These are phyloP conservation scores for Indicator indicator DNA, from an alignment of 2,113 vertebrate species.

Conservation along the genomic window DNA sequence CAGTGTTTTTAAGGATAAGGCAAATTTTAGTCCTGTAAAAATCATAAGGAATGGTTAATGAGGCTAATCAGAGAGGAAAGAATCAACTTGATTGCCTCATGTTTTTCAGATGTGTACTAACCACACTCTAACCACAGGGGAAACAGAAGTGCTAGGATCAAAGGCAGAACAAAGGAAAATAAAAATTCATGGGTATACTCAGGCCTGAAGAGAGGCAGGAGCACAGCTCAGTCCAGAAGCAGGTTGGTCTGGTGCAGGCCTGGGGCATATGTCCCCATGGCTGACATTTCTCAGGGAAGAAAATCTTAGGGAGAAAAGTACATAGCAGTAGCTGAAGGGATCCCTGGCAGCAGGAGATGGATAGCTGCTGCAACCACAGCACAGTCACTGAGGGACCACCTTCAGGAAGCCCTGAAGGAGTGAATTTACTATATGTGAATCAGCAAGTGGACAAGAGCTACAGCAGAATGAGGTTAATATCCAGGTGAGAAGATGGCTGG, in stretches of 20 bases:
- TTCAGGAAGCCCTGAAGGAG: not conserved
- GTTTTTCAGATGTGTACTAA: not conserved
- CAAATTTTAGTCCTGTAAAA: not conserved
- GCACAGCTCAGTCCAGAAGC: not conserved
- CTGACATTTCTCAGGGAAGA: not conserved
- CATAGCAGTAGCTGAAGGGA: rapidly evolving
- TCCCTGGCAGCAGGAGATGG: not conserved
- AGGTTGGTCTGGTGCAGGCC: not conserved
- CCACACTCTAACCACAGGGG: not conserved
- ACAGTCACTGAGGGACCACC: rapidly evolving
- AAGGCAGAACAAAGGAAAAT: not conserved
- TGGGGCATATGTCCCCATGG: not conserved
- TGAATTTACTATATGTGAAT: not conserved
- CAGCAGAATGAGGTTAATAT: not conserved
- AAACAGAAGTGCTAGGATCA: not conserved
- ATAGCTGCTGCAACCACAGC: not conserved
- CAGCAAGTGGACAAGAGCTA: not conserved
- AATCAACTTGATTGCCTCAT: not conserved
- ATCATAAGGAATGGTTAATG: not conserved
- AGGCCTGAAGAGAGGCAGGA: not conserved
- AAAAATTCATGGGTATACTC: not conserved
- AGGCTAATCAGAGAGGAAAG: not conserved
- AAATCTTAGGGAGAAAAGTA: rapidly evolving
- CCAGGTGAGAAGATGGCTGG: not conserved
- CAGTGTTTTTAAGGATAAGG: not conserved